Evolutionary conservation across 2,797 vertebrate species (phyloP).

Genomic region (Acipenser transmontanus): DNA sequence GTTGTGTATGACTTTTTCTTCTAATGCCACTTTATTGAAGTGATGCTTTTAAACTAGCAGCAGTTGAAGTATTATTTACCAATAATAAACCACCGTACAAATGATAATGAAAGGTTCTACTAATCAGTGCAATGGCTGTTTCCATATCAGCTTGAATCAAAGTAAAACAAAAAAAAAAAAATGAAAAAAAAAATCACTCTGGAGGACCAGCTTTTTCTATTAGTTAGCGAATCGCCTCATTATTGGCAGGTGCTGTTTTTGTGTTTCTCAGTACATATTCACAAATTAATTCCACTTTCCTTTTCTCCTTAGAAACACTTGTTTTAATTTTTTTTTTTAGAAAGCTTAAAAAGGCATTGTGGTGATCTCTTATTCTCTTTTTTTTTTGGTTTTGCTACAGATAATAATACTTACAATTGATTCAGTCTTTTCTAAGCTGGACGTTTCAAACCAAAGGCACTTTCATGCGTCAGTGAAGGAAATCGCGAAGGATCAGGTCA

Average conservation of each 20-base stretch:
- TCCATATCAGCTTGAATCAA: background rate
- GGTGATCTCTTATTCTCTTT: conserved; percentile 80
- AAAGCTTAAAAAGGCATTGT: conserved; percentile 87
- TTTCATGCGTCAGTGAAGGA: conserved; percentile 89
- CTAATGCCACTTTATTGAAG: no score
- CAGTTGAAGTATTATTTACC: no score
- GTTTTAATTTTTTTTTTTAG: conserved; percentile 51
- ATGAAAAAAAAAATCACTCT: conserved; percentile 11
- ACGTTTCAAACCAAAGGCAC: conserved; percentile 94
- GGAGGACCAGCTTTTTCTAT: conserved; percentile 6
- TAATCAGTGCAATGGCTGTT: background rate
- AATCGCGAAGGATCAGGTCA: conserved; percentile 66
- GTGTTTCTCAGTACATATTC: conserved; percentile 29
- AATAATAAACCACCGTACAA: background rate
- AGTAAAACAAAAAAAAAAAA: background rate
- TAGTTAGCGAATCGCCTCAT: background rate
- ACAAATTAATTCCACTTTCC: conserved; percentile 34
- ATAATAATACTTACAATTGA: conserved; percentile 52
- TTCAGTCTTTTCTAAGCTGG: conserved; percentile 86
- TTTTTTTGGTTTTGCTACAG: conserved; percentile 89
- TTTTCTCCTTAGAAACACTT: conserved; percentile 34
- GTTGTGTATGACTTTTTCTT: no score
- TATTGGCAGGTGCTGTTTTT: conserved; percentile 1
- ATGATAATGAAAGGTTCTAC: background rate
- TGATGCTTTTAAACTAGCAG: no score